phyloP scores from a whole-genome alignment of 2,797 vertebrate species.

The Potorous gilbertii region DNA sequence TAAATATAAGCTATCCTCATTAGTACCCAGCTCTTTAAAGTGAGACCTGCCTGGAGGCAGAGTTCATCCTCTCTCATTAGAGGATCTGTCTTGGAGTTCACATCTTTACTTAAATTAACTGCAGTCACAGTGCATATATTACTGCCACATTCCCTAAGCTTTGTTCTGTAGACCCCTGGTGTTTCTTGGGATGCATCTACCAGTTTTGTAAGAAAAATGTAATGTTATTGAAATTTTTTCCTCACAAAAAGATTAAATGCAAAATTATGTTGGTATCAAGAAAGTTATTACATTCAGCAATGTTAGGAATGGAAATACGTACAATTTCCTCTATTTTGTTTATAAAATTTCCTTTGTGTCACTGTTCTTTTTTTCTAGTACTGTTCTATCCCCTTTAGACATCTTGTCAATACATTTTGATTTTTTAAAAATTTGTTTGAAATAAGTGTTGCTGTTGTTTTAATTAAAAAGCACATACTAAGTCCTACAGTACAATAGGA shows the following conservation, averaged over 20 bases:
- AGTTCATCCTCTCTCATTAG: constrained; percentile 4
- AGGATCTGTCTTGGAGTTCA: not conserved
- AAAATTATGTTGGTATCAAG: not conserved
- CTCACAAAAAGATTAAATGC: not conserved
- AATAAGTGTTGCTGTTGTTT: not conserved
- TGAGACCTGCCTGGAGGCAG: not conserved
- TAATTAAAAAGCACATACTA: not conserved
- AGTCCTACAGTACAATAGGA: not conserved
- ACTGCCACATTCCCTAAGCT: not conserved
- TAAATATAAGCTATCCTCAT: not conserved
- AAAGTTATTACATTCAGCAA: not conserved
- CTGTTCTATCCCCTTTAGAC: not conserved
- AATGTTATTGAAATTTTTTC: not conserved
- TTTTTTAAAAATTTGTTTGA: not conserved
- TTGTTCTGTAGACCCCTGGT: not conserved
- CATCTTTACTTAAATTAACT: constrained; percentile 6
- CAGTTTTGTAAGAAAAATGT: not conserved
- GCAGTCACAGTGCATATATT: not conserved
- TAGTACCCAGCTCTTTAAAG: not conserved
- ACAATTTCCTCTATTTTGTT: not conserved
- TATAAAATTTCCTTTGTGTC: not conserved
- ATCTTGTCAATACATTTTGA: not conserved
- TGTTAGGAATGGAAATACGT: not conserved
- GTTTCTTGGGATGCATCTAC: not conserved
- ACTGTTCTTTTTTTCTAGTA: not conserved